Conservation (phyloP, 2,888 invertebrate species). For the Hydraecia micacea region DNA sequence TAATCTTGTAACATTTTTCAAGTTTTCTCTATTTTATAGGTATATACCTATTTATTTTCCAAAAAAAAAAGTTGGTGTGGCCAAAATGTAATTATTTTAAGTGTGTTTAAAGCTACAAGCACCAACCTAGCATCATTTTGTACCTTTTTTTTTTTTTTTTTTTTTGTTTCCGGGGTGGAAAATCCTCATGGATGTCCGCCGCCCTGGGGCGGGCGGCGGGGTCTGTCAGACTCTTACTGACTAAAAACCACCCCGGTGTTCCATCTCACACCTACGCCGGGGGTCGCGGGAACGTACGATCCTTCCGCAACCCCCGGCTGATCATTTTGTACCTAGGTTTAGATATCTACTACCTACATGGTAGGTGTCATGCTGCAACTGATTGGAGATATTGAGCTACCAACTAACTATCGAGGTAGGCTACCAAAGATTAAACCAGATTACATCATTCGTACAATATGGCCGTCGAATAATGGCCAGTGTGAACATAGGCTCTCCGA, state of each 20-base stretch:
- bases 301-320: too few relatives aligned
- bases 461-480: not conserved
- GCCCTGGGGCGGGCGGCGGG: too few relatives aligned
- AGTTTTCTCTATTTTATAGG: not conserved
- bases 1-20: not conserved
- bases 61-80: not conserved
- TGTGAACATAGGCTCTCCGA: not conserved
- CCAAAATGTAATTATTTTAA: not conserved
- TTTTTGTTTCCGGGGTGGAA: too few relatives aligned
- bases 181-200: too few relatives aligned
- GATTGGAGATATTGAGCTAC: conserved; percentile 14
- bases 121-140: not conserved
- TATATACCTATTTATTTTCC: not conserved
- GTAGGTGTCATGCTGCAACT: not conserved
- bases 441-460: not conserved
- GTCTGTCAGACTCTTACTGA: too few relatives aligned
- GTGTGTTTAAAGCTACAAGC: not conserved
- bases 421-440: conserved; percentile 7
- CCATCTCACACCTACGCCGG: too few relatives aligned
- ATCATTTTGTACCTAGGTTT: not conserved
- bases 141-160: too few relatives aligned
- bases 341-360: not conserved
- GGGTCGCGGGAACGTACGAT: too few relatives aligned
- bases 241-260: too few relatives aligned
- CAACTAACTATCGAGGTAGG: not conserved